phyloP scores from a whole-genome alignment of 2,113 vertebrate genomes.

The Anguilla rostrata region DNA sequence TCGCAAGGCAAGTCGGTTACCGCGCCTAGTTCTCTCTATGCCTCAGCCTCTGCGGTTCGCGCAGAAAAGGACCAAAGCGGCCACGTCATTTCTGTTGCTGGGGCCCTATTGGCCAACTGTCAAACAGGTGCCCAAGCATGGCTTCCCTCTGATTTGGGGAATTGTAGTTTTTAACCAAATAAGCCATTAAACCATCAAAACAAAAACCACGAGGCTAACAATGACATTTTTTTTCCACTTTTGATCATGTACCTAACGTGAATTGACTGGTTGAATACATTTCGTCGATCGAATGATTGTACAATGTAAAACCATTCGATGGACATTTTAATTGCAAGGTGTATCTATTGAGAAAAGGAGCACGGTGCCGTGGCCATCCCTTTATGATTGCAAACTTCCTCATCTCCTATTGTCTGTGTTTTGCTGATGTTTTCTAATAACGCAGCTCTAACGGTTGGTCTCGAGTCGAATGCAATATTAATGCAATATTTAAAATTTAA shows the following conservation, averaged over 20 bases:
- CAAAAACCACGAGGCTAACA: slow-evolving; percentile 9
- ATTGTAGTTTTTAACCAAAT: slow-evolving; percentile 49
- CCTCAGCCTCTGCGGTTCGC: slow-evolving; percentile 19
- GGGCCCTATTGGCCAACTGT: slow-evolving; percentile 43
- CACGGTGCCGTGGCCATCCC: background rate
- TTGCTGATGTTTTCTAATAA: background rate
- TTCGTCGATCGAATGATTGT: background rate
- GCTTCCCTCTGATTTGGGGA: slow-evolving; percentile 28
- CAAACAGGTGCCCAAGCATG: background rate
- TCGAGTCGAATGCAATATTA: background rate
- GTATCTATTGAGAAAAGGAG: no score
- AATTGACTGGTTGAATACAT: no score
- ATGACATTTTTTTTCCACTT: background rate
- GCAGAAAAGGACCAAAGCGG: slow-evolving; percentile 55
- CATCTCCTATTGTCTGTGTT: background rate
- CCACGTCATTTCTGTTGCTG: slow-evolving; percentile 47
- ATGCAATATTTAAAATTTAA: background rate
- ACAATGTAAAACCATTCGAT: background rate
- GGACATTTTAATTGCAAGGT: background rate
- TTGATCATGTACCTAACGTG: background rate
- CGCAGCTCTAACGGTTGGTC: background rate
- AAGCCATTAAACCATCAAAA: background rate
- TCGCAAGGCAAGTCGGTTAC: background rate
- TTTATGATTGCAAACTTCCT: background rate
- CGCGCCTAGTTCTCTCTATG: slow-evolving; percentile 23